Base-by-base conservation (phyloP, 2,113 vertebrate species). In the Callionymus lyra region DNA sequence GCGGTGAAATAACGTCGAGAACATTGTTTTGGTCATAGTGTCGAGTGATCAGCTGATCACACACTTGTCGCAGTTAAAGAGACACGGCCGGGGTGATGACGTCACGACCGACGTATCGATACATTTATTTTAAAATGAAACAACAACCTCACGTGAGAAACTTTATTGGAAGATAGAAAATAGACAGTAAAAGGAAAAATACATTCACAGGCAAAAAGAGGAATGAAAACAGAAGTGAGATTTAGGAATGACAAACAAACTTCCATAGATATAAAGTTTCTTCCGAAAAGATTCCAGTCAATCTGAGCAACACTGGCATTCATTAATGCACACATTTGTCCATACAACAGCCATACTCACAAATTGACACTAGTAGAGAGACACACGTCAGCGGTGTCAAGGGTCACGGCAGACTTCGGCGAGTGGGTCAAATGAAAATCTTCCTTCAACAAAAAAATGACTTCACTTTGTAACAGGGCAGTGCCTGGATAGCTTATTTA, bases 261-360 rank as follows among this genome's bases (percentile, higher is more conserved):
- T 52, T 76, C 38, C 39, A 71, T 63, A 51, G 54, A 62, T 34
- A 54, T 41, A 42, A 49, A 55, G 50, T 45, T 62, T 69, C 68
- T 71, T 71, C 59, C 65, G 61, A 12, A 38, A 39, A n/a, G n/a
- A 27, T 52, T 72, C 40, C 72, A 71, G 62, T 73, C 72, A 70
- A 64, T 40, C 49, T 54, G 32, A 50, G 45, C 70, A 48, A 61
- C 38, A 43, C 53, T 36, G 58, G 77, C 59, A 75, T 70, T 70
- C 61, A 66, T 51, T 44, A 16, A 12, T 34, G 11, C 67, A 65
- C 52, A 77, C 64, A 74, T 65, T 55, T 70, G 70, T 70, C 56
- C 73, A 80, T 27, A 50, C 68, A 64, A 61, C 58, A 66, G 48
- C 64, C 63, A 74, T 46, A 60, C 68, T 68, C 71, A 60, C 59